Evolutionary conservation across 2,797 vertebrate genomes (phyloP), one percentile per base, ranked within the genome.

Genomic region (Nothura maculosa): DNA sequence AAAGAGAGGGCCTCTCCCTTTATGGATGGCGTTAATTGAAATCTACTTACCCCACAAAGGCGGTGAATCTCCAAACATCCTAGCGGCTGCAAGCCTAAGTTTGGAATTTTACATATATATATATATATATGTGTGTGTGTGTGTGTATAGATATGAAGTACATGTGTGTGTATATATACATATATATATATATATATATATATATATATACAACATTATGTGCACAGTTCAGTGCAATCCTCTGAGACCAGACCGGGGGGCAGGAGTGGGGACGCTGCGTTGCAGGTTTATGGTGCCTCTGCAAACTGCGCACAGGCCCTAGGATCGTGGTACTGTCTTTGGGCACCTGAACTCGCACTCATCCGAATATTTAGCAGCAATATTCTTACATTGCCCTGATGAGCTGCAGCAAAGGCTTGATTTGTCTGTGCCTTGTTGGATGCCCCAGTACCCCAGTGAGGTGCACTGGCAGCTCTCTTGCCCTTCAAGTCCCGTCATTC

Each of bases 11-110:
- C 28, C 42, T 12, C n/a, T 13, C 25, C 21, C 62, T 82, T 92
- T 60, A 14, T 81, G 67, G 67, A 66, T 24, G 70, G 27, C n/a
- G 91, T 86, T 88, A 85, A 91, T 30, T 88, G 87, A 80, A 84
- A 94, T 77, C 43, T 48, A 45, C 64, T 80, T 57, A 42, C 19
- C 43, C 27, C 57, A 32, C 24, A 34, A 84, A 77, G 2, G 48
- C 43, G 80, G 16, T 66, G 58, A 21, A 43, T 62, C 76, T 83
- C 85, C 82, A 47, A 25, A 82, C 79, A 42, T 2, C 9, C 13
- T 32, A 50, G 22, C 54, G 75, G 54, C 42, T 12, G 9, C 25
- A 27, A 25, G 47, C 3, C 12, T 72, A n/a, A 60, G 38, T 5
- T 43, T 17, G 19, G 43, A 12, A 58, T 85, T 58, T 14, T 27